Percentiles rank a stretch among this genome's conserved stretches.
Evolutionary conservation across 2,888 invertebrate genomes (phyloP).

Genomic region (Phortica magna): DNA sequence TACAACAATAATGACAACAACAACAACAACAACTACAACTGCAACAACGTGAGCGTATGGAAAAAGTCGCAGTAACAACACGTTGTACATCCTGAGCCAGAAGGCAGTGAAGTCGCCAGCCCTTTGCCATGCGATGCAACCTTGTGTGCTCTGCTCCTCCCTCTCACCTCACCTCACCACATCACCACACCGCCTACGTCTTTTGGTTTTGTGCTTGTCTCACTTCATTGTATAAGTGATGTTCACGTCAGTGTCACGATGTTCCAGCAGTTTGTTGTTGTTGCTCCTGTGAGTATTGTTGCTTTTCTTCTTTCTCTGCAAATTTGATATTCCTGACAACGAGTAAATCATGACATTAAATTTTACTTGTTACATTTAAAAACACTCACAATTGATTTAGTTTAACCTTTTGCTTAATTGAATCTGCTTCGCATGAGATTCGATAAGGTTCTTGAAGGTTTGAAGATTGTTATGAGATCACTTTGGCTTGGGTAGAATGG

Average conservation of each 20-base stretch:
- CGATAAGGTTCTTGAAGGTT: background rate
- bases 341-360: conserved; percentile 37
- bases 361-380: conserved; percentile 23
- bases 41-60: background rate
- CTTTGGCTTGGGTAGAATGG: too few species aligned
- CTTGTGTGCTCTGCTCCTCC: background rate
- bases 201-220: background rate
- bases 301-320: conserved; percentile 24
- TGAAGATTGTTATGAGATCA: background rate
- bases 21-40: too few species aligned
- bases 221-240: conserved; percentile 60
- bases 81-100: background rate
- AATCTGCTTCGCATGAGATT: too few species aligned
- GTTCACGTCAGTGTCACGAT: conserved; percentile 67
- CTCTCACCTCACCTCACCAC: background rate
- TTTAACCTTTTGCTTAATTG: background rate
- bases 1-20: too few species aligned
- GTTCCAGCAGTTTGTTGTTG: conserved; percentile 38
- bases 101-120: background rate
- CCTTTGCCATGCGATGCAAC: background rate
- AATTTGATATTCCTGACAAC: conserved; percentile 35
- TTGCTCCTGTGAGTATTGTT: conserved; percentile 38
- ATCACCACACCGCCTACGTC: background rate
- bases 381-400: background rate
- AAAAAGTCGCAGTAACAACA: background rate